Evolutionary conservation across 2,797 vertebrate species (phyloP).

Genomic region (Alosa sapidissima): DNA sequence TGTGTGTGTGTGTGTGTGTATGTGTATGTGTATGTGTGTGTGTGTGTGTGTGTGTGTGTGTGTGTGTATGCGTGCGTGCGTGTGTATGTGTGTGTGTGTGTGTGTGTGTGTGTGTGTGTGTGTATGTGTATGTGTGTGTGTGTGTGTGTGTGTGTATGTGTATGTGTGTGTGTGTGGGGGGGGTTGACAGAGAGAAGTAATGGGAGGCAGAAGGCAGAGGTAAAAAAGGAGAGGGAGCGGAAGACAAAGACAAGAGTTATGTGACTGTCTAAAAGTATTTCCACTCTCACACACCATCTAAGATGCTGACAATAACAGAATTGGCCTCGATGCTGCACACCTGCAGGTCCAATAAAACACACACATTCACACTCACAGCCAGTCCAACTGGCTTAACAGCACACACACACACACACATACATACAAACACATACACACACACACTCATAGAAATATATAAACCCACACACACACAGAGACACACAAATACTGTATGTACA

Average conservation of each 20-base stretch:
- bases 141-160: background rate
- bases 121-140: background rate
- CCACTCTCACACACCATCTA: background rate
- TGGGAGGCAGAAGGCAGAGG: background rate
- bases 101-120: background rate
- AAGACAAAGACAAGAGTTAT: background rate
- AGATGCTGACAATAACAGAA: constrained; percentile 38
- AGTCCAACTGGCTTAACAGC: constrained; percentile 24
- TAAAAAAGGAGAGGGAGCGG: background rate
- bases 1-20: background rate
- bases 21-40: background rate
- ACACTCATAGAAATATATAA: background rate
- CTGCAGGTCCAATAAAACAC: constrained; percentile 35
- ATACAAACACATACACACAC: background rate
- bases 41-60: constrained; percentile 4
- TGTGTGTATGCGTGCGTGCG: background rate
- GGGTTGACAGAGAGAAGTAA: background rate
- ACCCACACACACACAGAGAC: background rate
- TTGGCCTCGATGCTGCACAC: background rate
- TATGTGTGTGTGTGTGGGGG: background rate
- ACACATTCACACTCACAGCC: constrained; percentile 38
- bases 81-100: background rate
- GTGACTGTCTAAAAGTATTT: background rate
- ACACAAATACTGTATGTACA: constrained; percentile 29
- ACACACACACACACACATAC: constrained; percentile 40